Evolutionary conservation across 2,113 vertebrate genomes (phyloP).

Genomic region (human): DNA sequence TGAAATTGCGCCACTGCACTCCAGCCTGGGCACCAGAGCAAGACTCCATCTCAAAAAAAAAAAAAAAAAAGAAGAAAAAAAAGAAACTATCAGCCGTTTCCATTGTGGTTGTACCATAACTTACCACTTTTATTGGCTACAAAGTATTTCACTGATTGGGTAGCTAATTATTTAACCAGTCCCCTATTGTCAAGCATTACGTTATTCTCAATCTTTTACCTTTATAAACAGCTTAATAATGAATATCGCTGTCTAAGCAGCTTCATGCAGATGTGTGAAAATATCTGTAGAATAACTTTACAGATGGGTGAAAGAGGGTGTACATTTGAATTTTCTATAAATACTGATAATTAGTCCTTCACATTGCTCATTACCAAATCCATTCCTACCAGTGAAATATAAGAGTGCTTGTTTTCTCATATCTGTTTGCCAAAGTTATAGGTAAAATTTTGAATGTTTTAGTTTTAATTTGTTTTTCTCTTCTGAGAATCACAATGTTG

Average conservation of each 20-base stretch:
- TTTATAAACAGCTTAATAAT: not conserved
- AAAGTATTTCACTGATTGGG: not conserved
- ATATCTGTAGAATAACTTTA: not conserved
- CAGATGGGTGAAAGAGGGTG: not conserved
- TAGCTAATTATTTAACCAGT: not conserved
- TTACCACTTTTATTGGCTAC: not conserved
- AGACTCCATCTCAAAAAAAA: too few relatives aligned
- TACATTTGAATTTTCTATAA: not conserved
- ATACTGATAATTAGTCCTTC: not conserved
- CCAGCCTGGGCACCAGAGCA: too few relatives aligned
- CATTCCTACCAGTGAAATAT: not conserved
- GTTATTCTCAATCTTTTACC: not conserved
- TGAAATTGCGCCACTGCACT: too few relatives aligned
- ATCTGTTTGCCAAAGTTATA: not conserved
- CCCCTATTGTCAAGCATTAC: not conserved
- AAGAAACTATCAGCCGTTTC: not conserved
- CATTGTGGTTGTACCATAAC: not conserved
- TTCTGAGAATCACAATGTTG: not conserved
- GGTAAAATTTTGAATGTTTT: not conserved
- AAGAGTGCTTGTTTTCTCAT: not conserved
- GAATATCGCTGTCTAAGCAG: not conserved
- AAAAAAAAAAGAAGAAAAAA: too few relatives aligned
- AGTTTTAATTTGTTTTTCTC: not conserved
- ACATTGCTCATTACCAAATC: not conserved
- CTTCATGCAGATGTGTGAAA: not conserved